A percentile compares a stretch with the other conserved stretches of the same genome.
Evolutionary conservation across 2,113 vertebrate genomes (phyloP).

Genomic region (Zootoca vivipara): DNA sequence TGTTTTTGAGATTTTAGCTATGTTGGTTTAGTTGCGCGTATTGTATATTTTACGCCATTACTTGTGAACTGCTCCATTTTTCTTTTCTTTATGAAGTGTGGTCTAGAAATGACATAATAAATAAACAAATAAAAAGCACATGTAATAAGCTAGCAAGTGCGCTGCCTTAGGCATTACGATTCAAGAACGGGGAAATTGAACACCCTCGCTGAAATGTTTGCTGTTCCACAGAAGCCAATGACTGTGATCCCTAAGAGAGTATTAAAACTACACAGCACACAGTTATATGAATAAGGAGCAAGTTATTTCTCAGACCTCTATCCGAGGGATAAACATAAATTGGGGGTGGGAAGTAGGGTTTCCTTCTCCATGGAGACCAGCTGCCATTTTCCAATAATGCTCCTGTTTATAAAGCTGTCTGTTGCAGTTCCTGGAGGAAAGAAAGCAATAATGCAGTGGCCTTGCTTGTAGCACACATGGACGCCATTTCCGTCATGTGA

Average conservation of each 20-base stretch:
- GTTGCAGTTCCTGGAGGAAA: not conserved
- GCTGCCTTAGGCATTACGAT: not conserved
- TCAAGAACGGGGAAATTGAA: not conserved
- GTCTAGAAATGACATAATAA: too few species aligned
- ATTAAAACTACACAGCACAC: not conserved
- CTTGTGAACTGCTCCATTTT: too few species aligned
- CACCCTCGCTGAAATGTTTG: not conserved
- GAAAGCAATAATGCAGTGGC: not conserved
- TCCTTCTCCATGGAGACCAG: not conserved
- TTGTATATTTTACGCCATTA: too few species aligned
- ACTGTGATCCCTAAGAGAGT: not conserved
- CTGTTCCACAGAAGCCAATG: not conserved
- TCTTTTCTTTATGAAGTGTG: too few species aligned
- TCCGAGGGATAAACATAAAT: not conserved
- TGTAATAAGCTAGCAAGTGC: not conserved
- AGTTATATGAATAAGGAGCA: not conserved
- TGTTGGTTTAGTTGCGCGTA: too few species aligned
- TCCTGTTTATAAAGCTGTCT: not conserved
- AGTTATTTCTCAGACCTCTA: not conserved
- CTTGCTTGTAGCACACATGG: not conserved
- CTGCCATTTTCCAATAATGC: conserved; percentile 11
- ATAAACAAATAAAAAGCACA: too few species aligned
- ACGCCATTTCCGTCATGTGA: not conserved
- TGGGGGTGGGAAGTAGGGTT: not conserved
- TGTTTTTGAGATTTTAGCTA: too few species aligned